phyloP scores from a whole-genome alignment of 2,888 invertebrate species.

The Sepiola atlantica region DNA sequence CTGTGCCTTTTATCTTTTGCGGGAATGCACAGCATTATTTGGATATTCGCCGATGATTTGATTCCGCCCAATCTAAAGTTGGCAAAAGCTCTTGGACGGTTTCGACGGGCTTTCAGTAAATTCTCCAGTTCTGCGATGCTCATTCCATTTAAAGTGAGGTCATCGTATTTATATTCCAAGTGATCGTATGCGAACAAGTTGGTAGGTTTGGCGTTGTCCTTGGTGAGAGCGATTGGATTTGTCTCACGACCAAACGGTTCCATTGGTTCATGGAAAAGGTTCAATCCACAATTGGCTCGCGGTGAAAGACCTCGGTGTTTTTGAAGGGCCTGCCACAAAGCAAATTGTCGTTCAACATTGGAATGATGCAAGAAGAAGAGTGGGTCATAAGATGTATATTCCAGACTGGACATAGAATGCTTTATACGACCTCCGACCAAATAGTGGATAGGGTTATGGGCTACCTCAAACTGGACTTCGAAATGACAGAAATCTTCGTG shows the following conservation, averaged over 20 bases:
- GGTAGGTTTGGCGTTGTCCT: conserved; percentile 43
- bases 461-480: conserved; percentile 55
- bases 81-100: conserved; percentile 50
- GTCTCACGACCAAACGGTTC: conserved; percentile 48
- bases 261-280: conserved; percentile 48
- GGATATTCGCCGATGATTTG: conserved; percentile 53
- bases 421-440: conserved; percentile 53
- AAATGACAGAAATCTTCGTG: conserved; percentile 56
- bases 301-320: conserved; percentile 50
- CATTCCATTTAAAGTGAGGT: conserved; percentile 52
- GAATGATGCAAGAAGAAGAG: conserved; percentile 57
- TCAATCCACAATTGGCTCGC: conserved; percentile 49
- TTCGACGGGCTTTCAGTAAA: conserved; percentile 49
- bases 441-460: conserved; percentile 57
- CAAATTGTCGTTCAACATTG: conserved; percentile 55
- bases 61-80: conserved; percentile 53
- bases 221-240: conserved; percentile 48
- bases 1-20: conserved; percentile 44
- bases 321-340: conserved; percentile 54
- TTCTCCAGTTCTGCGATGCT: conserved; percentile 48
- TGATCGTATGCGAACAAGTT: conserved; percentile 48
- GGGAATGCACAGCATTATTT: conserved; percentile 50
- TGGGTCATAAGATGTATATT: conserved; percentile 57
- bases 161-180: conserved; percentile 52
- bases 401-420: conserved; percentile 55